These are phyloP conservation scores for Oasisia sp. DNA, from an alignment of 2,888 invertebrate genomes.

Conservation along the genomic window DNA sequence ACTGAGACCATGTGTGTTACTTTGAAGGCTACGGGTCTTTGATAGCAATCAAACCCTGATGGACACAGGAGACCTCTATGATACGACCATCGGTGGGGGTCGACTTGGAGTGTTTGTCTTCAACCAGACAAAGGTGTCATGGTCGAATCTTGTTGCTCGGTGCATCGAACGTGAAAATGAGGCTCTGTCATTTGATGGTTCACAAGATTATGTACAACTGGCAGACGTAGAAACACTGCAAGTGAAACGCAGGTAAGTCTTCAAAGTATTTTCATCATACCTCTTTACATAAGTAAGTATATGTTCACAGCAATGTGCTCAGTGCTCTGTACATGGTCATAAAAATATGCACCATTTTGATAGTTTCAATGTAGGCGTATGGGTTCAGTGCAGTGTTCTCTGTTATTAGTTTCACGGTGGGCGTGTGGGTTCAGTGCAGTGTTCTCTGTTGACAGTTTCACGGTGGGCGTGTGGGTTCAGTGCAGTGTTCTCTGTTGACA, in stretches of 20 bases:
- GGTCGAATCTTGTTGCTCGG: constrained; percentile 48
- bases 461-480: no score
- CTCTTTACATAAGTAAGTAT: neutral
- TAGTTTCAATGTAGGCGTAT: no score
- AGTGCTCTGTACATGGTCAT: neutral
- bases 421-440: no score
- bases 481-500: no score
- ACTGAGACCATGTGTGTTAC: neutral
- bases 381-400: no score
- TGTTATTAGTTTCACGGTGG: no score
- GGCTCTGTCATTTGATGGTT: constrained; percentile 51
- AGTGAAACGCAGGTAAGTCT: constrained; percentile 28
- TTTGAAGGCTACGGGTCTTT: constrained; percentile 29
- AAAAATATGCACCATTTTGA: no score
- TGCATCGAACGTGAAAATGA: constrained; percentile 46
- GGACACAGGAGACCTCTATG: constrained; percentile 53
- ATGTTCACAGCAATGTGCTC: neutral
- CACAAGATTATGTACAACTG: constrained; percentile 48
- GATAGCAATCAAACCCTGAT: constrained; percentile 27
- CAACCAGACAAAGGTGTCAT: constrained; percentile 47
- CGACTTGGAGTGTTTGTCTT: constrained; percentile 51
- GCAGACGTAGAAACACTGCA: constrained; percentile 36
- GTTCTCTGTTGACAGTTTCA: no score
- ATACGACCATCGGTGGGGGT: constrained; percentile 52
- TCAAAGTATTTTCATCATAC: neutral